Conservation (phyloP, 2,797 vertebrate species). For the Poeciliopsis infans region DNA sequence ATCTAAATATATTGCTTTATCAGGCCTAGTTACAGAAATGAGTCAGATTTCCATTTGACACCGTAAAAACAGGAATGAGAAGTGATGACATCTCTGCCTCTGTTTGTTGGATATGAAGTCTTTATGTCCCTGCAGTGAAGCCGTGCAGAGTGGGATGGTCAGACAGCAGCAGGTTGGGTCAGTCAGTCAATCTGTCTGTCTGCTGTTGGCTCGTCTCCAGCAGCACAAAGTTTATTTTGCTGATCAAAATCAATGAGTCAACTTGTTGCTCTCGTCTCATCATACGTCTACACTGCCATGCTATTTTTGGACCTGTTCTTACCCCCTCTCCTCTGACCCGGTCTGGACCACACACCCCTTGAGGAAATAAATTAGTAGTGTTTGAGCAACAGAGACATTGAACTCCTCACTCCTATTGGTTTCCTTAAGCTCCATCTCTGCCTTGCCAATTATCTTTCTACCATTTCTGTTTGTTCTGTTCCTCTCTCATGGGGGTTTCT, state of each 20-base stretch:
- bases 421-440: constrained; percentile 24
- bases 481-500: background rate
- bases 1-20: background rate
- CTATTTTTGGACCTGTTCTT: background rate
- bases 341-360: background rate
- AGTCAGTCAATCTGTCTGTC: background rate
- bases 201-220: background rate
- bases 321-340: background rate
- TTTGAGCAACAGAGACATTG: background rate
- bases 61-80: too few species aligned
- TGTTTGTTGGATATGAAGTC: background rate
- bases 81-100: background rate
- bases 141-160: too few species aligned
- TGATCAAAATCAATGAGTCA: background rate
- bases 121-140: too few species aligned
- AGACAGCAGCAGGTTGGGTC: too few species aligned
- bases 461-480: too few species aligned
- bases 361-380: background rate
- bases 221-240: background rate
- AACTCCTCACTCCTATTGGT: constrained; percentile 48
- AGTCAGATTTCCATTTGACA: too few species aligned
- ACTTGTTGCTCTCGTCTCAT: background rate
- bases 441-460: constrained; percentile 1
- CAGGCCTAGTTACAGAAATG: background rate
- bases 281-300: background rate